A percentile compares a stretch with the other conserved stretches of the same genome.
Conservation (phyloP, 2,888 invertebrate species). For the Aethes cnicana region DNA sequence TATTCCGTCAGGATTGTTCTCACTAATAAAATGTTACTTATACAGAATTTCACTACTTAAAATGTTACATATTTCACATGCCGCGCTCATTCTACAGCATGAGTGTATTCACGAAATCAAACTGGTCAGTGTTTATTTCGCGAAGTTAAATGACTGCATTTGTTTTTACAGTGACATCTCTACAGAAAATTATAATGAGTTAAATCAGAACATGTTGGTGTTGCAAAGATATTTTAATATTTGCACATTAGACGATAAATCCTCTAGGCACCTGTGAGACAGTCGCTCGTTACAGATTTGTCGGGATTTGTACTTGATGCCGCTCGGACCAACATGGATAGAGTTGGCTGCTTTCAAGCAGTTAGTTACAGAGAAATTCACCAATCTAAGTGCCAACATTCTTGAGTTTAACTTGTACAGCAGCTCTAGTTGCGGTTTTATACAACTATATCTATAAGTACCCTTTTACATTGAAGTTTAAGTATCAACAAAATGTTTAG, state of each 20-base stretch:
- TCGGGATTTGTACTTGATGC: constrained; percentile 31
- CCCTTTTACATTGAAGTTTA: constrained; percentile 14
- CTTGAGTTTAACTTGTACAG: constrained; percentile 4
- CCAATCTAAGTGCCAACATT: constrained; percentile 5
- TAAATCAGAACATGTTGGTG: constrained; percentile 71
- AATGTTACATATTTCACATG: constrained; percentile 12
- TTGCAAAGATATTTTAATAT: constrained; percentile 76
- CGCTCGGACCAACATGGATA: constrained; percentile 18
- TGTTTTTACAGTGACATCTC: constrained; percentile 81
- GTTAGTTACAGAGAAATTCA: constrained; percentile 5
- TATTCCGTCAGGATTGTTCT: constrained; percentile 8
- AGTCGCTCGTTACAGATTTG: constrained; percentile 47
- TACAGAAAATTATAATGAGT: constrained; percentile 75
- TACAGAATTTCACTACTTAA: background rate
- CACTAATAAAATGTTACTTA: background rate
- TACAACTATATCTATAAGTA: constrained; percentile 16
- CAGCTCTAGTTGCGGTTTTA: constrained; percentile 14
- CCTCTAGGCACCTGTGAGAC: constrained; percentile 72
- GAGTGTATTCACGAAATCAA: constrained; percentile 46
- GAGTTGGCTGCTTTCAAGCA: constrained; percentile 12
- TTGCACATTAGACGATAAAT: constrained; percentile 71
- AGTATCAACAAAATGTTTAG: constrained; percentile 5
- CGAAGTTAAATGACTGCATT: constrained; percentile 75
- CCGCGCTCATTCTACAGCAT: constrained; percentile 46
- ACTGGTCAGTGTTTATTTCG: constrained; percentile 47